Conservation (phyloP, 2,113 vertebrate genomes). For the Stercorarius parasiticus region DNA sequence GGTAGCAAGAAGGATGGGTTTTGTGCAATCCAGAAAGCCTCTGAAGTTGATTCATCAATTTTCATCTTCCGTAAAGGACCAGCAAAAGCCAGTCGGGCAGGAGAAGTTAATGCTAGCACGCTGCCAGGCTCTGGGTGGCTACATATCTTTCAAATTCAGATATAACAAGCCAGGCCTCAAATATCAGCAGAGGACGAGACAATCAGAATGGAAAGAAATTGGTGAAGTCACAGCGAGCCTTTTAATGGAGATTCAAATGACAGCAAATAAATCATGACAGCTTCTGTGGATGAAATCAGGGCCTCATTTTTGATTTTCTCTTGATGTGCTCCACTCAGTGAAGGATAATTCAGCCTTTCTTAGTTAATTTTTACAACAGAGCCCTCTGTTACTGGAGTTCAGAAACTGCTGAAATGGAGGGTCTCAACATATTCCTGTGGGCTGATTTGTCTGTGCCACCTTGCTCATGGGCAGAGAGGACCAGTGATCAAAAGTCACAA, state of each 20-base stretch:
- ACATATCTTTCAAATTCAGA: conserved; percentile 43
- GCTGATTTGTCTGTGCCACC: neutral
- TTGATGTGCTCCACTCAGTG: neutral
- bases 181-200: neutral
- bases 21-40: conserved; percentile 18
- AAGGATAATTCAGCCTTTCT: conserved; percentile 14
- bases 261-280: conserved; percentile 55
- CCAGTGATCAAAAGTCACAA: neutral
- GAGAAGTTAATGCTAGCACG: neutral
- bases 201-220: conserved; percentile 29
- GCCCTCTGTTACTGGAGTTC: neutral
- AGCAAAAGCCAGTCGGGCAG: neutral
- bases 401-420: neutral
- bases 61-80: conserved; percentile 43
- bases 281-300: conserved; percentile 5
- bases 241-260: conserved; percentile 40
- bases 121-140: neutral
- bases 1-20: neutral
- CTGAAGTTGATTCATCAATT: conserved; percentile 46
- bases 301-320: conserved; percentile 31
- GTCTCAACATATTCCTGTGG: rapidly evolving
- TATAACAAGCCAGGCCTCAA: conserved; percentile 44
- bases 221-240: neutral
- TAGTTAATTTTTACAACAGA: neutral
- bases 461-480: rapidly evolving